Evolutionary conservation across 2,797 vertebrate genomes (phyloP), one percentile per base, ranked within the genome.

Genomic region (Rhadinocentrus ornatus): DNA sequence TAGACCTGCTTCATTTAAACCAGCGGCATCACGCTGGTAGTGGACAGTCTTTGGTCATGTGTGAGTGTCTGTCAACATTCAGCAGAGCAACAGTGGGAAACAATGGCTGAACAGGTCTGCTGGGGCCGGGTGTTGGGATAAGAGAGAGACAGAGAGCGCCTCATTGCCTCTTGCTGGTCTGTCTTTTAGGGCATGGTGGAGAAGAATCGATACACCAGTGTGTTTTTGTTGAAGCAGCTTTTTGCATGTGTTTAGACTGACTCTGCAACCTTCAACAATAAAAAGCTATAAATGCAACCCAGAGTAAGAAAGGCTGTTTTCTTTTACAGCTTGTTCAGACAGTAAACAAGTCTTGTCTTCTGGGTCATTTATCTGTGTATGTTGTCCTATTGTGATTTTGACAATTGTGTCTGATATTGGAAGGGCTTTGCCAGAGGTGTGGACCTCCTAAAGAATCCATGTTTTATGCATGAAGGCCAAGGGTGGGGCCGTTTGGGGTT

Each of bases 401-500:
- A 66, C 18, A 68, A 73, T 77, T 80, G 78, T 80, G 74, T 77
- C 79, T 80, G 75, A 83, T 84, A 77, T 71, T 69, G 46, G 4
- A 16, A 65, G 73, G 20, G 70, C 65, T 84, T 79, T 77, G 48
- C 65, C 83, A 89, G 68, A 75, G 88, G 83, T n/a, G 65, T 89
- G 88, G 56, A 73, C 55, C 78, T 91, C 91, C 91, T 75, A 83
- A 79, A 82, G 80, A 79, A 75, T 2, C 31, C 86, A 94, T 95
- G 93, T 95, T 95, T 95, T 94, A 96, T 96, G 94, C 91, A 96
- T 95, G 93, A 96, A 89, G 81, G 80, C 86, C 87, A 87, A 92
- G 92, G 88, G 93, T 92, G 89, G 91, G 91, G 90, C 90, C 75
- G 86, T 93, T 93, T 85, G 89, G 90, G 91, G 90, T 78, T 71